Percentiles rank a stretch among this genome's conserved stretches.
phyloP scores from a whole-genome alignment of 2,797 vertebrate species.

The Tangara arthus region DNA sequence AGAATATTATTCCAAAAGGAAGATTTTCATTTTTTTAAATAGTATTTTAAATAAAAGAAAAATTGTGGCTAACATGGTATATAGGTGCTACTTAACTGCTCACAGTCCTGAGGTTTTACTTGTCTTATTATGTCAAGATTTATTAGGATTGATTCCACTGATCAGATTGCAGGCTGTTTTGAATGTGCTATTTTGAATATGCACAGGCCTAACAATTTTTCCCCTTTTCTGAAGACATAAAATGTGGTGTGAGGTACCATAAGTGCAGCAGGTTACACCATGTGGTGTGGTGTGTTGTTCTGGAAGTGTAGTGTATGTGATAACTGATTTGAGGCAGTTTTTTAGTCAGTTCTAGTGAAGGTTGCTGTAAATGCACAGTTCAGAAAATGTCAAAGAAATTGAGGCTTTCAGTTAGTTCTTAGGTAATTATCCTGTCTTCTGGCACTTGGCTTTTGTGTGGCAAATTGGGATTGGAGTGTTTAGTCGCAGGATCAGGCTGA shows the following conservation, averaged over 20 bases:
- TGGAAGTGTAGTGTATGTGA: rapidly evolving
- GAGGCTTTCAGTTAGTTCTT: neutral
- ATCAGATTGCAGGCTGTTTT: neutral
- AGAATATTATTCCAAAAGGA: neutral
- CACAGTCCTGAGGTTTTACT: neutral
- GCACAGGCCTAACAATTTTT: neutral
- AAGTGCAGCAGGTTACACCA: neutral
- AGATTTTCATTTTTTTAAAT: neutral
- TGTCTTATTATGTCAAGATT: neutral
- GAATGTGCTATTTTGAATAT: neutral
- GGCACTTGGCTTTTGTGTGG: neutral
- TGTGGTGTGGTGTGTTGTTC: neutral
- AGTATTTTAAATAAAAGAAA: neutral
- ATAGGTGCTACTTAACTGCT: neutral
- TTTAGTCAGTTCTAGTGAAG: neutral
- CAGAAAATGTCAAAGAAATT: neutral
- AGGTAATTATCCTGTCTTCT: neutral
- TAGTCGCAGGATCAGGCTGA: neutral
- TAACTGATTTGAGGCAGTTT: neutral
- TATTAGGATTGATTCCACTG: neutral
- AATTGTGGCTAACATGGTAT: rapidly evolving
- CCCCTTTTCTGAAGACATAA: neutral
- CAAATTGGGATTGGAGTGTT: neutral
- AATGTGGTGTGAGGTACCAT: neutral
- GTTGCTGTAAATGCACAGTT: neutral